Evolutionary conservation across 64 coral and sea anemone species (phyloP).

Genomic region (Pachyseris speciosa): DNA sequence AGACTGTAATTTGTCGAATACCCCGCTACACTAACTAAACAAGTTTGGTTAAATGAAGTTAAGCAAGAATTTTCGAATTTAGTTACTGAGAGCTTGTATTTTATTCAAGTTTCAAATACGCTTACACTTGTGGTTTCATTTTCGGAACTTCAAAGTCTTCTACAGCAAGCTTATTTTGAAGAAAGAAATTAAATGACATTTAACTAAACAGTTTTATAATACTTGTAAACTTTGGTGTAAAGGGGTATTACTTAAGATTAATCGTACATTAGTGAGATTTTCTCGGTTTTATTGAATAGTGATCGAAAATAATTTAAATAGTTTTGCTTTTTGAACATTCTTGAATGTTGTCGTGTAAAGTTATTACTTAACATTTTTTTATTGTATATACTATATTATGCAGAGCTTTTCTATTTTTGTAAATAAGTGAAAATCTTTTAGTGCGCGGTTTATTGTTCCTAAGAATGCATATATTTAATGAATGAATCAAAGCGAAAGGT

Average conservation of each 20-base stretch:
- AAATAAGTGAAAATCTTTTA: slow-evolving; percentile 55
- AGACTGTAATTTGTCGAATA: background rate
- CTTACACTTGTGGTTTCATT: background rate
- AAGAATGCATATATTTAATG: slow-evolving; percentile 27
- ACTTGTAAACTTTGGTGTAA: background rate
- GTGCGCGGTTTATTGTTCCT: background rate
- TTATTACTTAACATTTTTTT: slow-evolving; percentile 21
- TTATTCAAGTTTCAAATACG: background rate
- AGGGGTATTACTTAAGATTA: background rate
- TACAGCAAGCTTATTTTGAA: background rate
- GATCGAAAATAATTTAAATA: too few species aligned
- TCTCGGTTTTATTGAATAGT: too few species aligned
- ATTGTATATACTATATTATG: slow-evolving; percentile 39
- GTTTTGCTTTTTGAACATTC: too few species aligned
- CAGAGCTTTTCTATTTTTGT: slow-evolving; percentile 78
- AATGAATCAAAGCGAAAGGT: background rate
- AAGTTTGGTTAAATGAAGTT: background rate
- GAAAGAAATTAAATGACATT: background rate
- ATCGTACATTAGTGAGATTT: too few species aligned
- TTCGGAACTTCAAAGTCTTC: background rate
- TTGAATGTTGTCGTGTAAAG: too few species aligned
- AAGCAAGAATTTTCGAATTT: background rate
- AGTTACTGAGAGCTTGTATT: background rate
- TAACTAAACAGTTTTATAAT: background rate
- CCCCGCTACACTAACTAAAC: background rate